These are phyloP conservation scores for Hemibagrus wyckioides DNA, from an alignment of 2,113 vertebrate genomes.

Conservation along the genomic window DNA sequence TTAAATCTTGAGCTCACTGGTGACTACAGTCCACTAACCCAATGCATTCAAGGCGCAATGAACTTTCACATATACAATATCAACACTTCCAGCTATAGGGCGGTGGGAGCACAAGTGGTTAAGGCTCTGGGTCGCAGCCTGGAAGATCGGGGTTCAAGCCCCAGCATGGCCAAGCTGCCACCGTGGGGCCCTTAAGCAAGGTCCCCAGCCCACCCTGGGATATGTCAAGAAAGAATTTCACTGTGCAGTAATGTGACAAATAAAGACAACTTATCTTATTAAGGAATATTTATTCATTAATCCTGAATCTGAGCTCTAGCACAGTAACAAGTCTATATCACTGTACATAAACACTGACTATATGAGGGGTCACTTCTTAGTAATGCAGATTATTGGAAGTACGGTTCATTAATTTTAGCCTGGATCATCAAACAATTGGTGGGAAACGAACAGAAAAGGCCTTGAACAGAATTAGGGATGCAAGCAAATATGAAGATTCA, in stretches of 20 bases:
- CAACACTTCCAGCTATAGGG: not conserved
- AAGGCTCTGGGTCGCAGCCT: too few species aligned
- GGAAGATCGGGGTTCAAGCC: too few species aligned
- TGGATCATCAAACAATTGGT: not conserved
- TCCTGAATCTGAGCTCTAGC: not conserved
- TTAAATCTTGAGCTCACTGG: not conserved
- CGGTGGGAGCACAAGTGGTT: too few species aligned
- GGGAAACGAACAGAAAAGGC: not conserved
- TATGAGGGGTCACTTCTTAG: not conserved
- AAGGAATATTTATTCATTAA: not conserved
- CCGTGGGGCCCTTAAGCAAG: too few species aligned
- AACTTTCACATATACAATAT: too few species aligned
- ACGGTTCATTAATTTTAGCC: not conserved
- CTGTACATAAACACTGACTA: not conserved
- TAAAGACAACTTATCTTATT: too few species aligned
- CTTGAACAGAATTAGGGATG: not conserved
- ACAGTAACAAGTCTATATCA: not conserved
- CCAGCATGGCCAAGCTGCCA: too few species aligned
- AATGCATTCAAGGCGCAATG: not conserved
- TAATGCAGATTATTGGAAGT: not conserved
- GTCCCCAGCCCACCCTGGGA: too few species aligned
- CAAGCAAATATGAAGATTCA: not conserved
- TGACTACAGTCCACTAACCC: not conserved
- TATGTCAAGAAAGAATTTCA: too few species aligned
- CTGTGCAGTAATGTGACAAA: too few species aligned